Percentiles rank a stretch among this genome's conserved stretches.
These are phyloP conservation scores for Rutpela maculata DNA, from an alignment of 2,888 invertebrate species.

Conservation along the genomic window DNA sequence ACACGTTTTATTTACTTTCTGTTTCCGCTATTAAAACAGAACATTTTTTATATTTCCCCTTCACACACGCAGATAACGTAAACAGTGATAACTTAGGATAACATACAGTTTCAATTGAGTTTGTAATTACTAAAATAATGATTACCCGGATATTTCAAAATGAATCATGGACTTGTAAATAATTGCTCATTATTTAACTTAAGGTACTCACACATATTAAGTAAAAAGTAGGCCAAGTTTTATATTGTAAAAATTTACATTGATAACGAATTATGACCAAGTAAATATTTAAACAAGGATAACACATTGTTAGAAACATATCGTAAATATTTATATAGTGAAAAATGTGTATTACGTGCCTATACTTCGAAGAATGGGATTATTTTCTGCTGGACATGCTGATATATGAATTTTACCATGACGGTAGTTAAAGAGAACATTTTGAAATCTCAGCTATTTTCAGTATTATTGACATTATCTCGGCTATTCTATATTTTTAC, in stretches of 20 bases:
- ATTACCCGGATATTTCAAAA: not conserved
- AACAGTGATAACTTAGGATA: not conserved
- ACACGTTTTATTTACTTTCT: not conserved
- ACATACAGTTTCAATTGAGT: not conserved
- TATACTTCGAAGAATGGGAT: not conserved
- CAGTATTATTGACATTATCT: not conserved
- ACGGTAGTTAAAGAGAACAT: not conserved
- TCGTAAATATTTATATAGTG: not conserved
- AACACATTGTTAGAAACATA: slow-evolving; percentile 3
- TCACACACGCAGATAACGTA: not conserved
- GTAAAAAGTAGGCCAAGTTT: not conserved
- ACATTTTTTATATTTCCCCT: not conserved
- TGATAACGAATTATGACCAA: slow-evolving; percentile 8
- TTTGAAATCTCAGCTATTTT: not conserved
- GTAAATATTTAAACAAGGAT: not conserved
- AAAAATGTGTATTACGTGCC: not conserved
- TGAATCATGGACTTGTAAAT: slow-evolving; percentile 1
- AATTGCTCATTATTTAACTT: slow-evolving; percentile 5
- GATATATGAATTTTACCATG: not conserved
- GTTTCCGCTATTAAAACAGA: not conserved
- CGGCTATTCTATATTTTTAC: too few relatives aligned
- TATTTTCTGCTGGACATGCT: not conserved
- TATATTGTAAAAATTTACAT: slow-evolving; percentile 1
- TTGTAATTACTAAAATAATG: not conserved
- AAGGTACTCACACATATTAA: not conserved